A percentile compares a stretch with the other conserved stretches of the same genome.
Evolutionary conservation across 2,797 vertebrate genomes (phyloP).

Genomic region (Morelia viridis): DNA sequence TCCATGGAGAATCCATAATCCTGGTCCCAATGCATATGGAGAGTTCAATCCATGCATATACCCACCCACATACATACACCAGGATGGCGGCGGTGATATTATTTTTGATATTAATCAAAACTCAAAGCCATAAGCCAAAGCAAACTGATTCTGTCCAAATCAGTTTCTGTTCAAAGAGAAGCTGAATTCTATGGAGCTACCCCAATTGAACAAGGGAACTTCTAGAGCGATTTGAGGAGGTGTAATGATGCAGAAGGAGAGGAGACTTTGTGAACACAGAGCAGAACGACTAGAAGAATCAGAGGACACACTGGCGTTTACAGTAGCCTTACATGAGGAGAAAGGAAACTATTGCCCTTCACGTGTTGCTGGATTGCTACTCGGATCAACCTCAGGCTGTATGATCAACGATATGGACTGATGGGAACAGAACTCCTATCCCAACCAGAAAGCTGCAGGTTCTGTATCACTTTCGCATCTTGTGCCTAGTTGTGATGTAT

Average conservation of each 20-base stretch:
- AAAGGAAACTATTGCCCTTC: not conserved
- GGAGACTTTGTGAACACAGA: not conserved
- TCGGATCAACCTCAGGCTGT: not conserved
- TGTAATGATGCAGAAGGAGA: not conserved
- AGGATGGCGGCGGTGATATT: not conserved
- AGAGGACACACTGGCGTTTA: not conserved
- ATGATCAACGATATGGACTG: not conserved
- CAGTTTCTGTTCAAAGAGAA: not conserved
- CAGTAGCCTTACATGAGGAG: not conserved
- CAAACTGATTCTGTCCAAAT: not conserved
- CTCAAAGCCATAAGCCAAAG: not conserved
- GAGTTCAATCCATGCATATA: not conserved
- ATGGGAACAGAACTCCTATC: too few species aligned
- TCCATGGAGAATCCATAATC: not conserved
- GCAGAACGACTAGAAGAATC: not conserved
- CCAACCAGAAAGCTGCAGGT: not conserved
- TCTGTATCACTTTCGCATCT: not conserved
- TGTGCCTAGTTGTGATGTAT: not conserved
- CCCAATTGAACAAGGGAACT: not conserved
- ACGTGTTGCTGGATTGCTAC: not conserved
- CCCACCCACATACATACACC: not conserved
- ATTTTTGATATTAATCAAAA: not conserved
- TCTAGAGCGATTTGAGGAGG: not conserved
- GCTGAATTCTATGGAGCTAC: not conserved
- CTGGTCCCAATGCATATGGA: not conserved